A percentile compares a stretch with the other conserved stretches of the same genome.
Evolutionary conservation across 2,113 vertebrate species (phyloP).

Genomic region (Enhydra lutris): DNA sequence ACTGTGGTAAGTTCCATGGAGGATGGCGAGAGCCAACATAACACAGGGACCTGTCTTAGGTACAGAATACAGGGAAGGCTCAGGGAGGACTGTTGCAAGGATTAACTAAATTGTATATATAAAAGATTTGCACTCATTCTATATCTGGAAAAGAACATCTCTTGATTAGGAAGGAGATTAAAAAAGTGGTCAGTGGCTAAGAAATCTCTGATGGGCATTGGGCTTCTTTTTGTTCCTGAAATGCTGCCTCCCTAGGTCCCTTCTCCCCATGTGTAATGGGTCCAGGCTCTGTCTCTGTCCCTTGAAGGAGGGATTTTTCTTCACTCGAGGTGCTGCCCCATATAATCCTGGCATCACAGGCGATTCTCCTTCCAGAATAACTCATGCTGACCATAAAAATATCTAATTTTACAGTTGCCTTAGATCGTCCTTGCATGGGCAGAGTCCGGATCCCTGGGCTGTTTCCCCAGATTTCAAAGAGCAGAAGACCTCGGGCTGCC

Average conservation of each 20-base stretch:
- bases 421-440: background rate
- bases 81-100: background rate
- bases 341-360: background rate
- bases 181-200: background rate
- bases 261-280: background rate
- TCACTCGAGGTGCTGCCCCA: background rate
- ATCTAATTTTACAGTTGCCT: constrained; percentile 30
- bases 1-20: background rate
- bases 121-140: background rate
- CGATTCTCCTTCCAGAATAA: constrained; percentile 14
- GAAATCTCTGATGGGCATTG: background rate
- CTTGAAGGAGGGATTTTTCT: constrained; percentile 29
- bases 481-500: background rate
- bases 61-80: background rate
- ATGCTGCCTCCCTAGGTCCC: background rate
- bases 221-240: constrained; percentile 37
- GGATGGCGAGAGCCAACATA: background rate
- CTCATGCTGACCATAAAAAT: constrained; percentile 24
- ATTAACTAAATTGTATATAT: background rate
- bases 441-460: background rate
- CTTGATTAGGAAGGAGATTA: constrained; percentile 4
- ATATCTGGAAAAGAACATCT: constrained; percentile 13
- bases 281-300: background rate
- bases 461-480: constrained; percentile 20
- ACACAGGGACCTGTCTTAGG: background rate